These are phyloP conservation scores for Amblyopsis hoosieri DNA, from an alignment of 2,797 vertebrate species.

Conservation along the genomic window DNA sequence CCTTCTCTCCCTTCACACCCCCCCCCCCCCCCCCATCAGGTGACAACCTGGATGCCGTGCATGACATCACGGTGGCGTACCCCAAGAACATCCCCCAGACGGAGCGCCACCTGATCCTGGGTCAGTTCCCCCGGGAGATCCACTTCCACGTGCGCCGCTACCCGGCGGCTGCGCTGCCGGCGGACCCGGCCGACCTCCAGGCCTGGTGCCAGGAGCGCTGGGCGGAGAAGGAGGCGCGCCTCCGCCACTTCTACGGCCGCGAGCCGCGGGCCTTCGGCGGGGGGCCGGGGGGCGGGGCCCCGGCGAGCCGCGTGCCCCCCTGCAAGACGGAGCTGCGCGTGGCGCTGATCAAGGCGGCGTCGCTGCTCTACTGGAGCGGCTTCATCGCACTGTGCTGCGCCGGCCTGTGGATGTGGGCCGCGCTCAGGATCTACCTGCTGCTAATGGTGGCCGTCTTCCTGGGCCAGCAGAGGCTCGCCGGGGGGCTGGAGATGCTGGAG, in stretches of 20 bases:
- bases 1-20: not conserved
- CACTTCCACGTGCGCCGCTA: slow-evolving; percentile 93
- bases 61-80: slow-evolving; percentile 96
- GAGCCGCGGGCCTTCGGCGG: slow-evolving; percentile 77
- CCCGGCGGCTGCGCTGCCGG: slow-evolving; percentile 81
- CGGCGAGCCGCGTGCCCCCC: slow-evolving; percentile 78
- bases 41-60: slow-evolving; percentile 91
- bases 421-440: slow-evolving; percentile 82
- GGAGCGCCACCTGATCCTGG: slow-evolving; percentile 89
- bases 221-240: slow-evolving; percentile 91
- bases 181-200: slow-evolving; percentile 80
- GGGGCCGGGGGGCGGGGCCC: slow-evolving; percentile 53
- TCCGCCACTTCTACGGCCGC: slow-evolving; percentile 84
- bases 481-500: slow-evolving; percentile 93
- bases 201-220: slow-evolving; percentile 92
- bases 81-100: slow-evolving; percentile 96
- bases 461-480: slow-evolving; percentile 85
- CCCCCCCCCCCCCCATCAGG: slow-evolving; percentile 68
- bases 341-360: slow-evolving; percentile 82
- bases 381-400: slow-evolving; percentile 80
- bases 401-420: slow-evolving; percentile 82
- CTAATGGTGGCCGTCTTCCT: slow-evolving; percentile 78
- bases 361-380: slow-evolving; percentile 88
- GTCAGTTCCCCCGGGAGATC: slow-evolving; percentile 92
- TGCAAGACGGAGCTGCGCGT: slow-evolving; percentile 94